phyloP scores from a whole-genome alignment of 2,797 vertebrate genomes.

The Microctenopoma stevenorrisi region DNA sequence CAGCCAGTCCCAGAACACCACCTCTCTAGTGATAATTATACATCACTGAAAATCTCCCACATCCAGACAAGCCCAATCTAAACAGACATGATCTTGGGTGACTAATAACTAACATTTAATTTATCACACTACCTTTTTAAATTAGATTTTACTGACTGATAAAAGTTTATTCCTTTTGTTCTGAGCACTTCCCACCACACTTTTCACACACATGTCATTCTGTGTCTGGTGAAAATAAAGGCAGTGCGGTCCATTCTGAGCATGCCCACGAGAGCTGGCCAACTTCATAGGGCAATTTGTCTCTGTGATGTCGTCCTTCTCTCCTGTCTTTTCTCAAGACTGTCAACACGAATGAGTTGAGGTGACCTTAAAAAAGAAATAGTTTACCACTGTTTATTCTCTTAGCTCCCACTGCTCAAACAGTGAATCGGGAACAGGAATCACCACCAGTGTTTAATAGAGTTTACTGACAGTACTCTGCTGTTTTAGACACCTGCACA shows the following conservation, averaged over 20 bases:
- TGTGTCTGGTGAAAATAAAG: not conserved
- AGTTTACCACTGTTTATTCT: conserved; percentile 17
- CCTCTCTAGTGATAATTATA: conserved; percentile 46
- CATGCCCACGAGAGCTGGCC: conserved; percentile 64
- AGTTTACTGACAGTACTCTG: not conserved
- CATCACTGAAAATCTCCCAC: conserved; percentile 21
- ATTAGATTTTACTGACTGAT: not conserved
- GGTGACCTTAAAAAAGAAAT: conserved; percentile 53
- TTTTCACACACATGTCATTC: not conserved
- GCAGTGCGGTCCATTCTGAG: conserved; percentile 57
- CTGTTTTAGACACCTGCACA: not conserved
- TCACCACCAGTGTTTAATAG: not conserved
- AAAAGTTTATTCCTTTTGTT: not conserved
- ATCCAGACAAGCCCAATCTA: not conserved
- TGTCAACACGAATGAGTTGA: conserved; percentile 47
- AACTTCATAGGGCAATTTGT: conserved; percentile 64
- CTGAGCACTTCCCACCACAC: not conserved
- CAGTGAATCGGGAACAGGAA: conserved; percentile 9
- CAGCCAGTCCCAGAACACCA: conserved; percentile 25
- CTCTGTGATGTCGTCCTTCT: conserved; percentile 54
- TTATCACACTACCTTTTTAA: not conserved
- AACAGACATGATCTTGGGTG: conserved; percentile 9
- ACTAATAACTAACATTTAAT: conserved; percentile 18
- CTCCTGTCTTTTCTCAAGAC: conserved; percentile 58
- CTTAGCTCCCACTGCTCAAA: not conserved